Conservation (phyloP, 2,888 invertebrate genomes). For the Platycheirus rosarum region DNA sequence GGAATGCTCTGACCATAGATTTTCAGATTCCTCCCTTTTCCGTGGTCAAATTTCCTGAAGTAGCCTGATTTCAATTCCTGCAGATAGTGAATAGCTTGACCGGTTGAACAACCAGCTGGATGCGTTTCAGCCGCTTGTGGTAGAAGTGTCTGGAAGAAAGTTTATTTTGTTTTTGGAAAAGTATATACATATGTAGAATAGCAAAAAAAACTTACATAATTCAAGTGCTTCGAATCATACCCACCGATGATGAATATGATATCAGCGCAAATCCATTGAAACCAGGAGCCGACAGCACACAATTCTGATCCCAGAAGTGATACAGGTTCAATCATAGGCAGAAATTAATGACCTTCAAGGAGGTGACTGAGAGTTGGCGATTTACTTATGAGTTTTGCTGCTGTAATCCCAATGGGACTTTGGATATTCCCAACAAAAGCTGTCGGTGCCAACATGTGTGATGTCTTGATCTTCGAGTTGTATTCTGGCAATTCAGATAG, state of each 20-base stretch:
- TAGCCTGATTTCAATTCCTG: conserved; percentile 85
- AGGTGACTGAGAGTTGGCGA: conserved; percentile 78
- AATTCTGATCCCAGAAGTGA: conserved; percentile 82
- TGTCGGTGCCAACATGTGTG: conserved; percentile 88
- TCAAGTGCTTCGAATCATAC: conserved; percentile 80
- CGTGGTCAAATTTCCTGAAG: conserved; percentile 85
- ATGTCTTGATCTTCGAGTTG: conserved; percentile 86
- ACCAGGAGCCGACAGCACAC: conserved; percentile 84
- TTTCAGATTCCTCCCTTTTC: conserved; percentile 83
- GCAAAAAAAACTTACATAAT: conserved; percentile 79
- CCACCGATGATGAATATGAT: conserved; percentile 79
- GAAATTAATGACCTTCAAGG: conserved; percentile 84
- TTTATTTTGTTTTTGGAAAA: conserved; percentile 72
- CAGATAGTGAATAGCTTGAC: conserved; percentile 88
- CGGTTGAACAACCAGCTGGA: conserved; percentile 88
- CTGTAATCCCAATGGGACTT: conserved; percentile 82
- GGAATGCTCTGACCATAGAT: conserved; percentile 84
- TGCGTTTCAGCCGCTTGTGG: conserved; percentile 86
- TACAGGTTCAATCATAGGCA: conserved; percentile 83
- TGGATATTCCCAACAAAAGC: conserved; percentile 84
- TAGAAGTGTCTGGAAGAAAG: conserved; percentile 85
- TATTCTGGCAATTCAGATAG: conserved; percentile 85
- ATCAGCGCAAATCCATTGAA: conserved; percentile 79
- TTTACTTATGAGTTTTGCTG: conserved; percentile 82
- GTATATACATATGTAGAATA: conserved; percentile 79